These are phyloP conservation scores for Pachydiplax longipennis DNA, from an alignment of 2,888 invertebrate species.

Conservation along the genomic window DNA sequence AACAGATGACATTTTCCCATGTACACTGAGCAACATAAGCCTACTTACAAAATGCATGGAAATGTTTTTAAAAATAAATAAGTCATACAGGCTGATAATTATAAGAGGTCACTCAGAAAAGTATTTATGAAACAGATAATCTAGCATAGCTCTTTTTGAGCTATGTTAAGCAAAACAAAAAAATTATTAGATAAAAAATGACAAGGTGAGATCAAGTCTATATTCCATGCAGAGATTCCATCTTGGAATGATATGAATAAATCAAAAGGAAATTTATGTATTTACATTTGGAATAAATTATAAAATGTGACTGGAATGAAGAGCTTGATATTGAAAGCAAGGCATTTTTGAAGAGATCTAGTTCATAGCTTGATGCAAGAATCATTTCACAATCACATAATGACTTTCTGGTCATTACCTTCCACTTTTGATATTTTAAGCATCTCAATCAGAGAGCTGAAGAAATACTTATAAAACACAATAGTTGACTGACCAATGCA, in stretches of 20 bases:
- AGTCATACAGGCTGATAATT: too few species aligned
- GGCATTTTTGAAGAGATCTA: not conserved
- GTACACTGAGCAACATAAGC: too few species aligned
- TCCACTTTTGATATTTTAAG: not conserved
- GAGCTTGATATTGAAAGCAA: not conserved
- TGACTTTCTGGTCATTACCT: not conserved
- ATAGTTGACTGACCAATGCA: not conserved
- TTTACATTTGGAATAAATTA: not conserved
- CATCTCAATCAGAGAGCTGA: not conserved
- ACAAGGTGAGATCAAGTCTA: not conserved
- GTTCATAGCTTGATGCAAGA: not conserved
- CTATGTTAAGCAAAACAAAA: not conserved
- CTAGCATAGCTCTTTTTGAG: not conserved
- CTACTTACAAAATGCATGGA: too few species aligned
- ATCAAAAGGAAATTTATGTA: not conserved
- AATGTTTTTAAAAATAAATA: too few species aligned
- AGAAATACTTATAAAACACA: not conserved
- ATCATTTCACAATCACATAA: not conserved
- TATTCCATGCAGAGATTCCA: not conserved
- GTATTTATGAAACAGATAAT: too few species aligned
- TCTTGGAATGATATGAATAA: not conserved
- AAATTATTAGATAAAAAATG: not conserved
- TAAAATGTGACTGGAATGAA: not conserved
- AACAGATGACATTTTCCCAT: too few species aligned
- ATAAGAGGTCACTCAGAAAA: too few species aligned